A percentile compares a stretch with the other conserved stretches of the same genome.
Conservation (phyloP, 2,888 invertebrate genomes). For the Orthosia gracilis region DNA sequence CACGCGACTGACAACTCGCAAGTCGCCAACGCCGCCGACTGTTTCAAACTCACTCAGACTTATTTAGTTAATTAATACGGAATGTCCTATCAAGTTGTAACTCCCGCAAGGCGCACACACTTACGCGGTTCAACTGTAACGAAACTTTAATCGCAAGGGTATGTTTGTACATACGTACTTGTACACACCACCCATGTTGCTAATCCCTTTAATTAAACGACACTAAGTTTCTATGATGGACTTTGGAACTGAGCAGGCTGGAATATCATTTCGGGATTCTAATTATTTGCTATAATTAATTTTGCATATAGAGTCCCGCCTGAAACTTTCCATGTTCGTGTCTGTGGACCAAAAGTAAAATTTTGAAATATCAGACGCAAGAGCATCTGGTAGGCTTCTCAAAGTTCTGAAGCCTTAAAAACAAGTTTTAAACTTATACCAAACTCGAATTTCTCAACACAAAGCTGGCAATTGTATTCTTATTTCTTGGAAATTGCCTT, state of each 20-base stretch:
- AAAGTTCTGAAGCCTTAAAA: constrained; percentile 84
- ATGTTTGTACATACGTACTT: constrained; percentile 74
- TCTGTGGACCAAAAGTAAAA: constrained; percentile 67
- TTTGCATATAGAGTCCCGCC: constrained; percentile 16
- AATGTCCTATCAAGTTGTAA: constrained; percentile 89
- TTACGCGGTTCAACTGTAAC: constrained; percentile 80
- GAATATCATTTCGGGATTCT: constrained; percentile 63
- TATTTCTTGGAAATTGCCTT: constrained; percentile 74
- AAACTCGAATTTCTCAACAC: constrained; percentile 78
- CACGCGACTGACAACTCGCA: constrained; percentile 90
- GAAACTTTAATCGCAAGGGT: constrained; percentile 87
- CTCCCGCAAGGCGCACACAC: constrained; percentile 86
- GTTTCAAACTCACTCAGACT: constrained; percentile 86
- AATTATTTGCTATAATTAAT: constrained; percentile 46
- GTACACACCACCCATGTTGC: constrained; percentile 70
- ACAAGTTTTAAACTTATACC: constrained; percentile 75
- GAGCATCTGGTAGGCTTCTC: constrained; percentile 78
- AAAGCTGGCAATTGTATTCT: constrained; percentile 69
- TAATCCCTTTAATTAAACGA: constrained; percentile 83
- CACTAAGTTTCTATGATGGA: constrained; percentile 77
- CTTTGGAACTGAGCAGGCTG: constrained; percentile 64
- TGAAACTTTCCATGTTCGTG: constrained; percentile 13
- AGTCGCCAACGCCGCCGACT: constrained; percentile 85
- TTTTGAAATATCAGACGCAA: constrained; percentile 75
- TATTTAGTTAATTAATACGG: constrained; percentile 91